Conservation (phyloP, 1,140 invertebrate genomes). For the Aphaenogaster ashmeadi region DNA sequence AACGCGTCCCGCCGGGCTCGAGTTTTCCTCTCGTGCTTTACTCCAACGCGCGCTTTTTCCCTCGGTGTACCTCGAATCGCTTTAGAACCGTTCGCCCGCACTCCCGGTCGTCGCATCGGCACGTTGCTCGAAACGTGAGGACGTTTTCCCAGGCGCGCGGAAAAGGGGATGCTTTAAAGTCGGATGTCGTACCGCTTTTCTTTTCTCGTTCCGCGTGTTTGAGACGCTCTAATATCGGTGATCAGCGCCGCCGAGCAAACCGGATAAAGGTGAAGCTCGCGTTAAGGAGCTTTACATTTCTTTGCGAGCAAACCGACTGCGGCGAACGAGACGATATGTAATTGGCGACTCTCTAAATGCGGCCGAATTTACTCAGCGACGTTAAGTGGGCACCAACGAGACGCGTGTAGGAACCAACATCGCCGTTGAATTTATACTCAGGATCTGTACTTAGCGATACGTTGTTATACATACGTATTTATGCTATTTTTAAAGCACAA, state of each 20-base stretch:
- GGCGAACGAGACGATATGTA: constrained; percentile 25
- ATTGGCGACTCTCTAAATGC: background rate
- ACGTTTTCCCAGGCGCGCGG: background rate
- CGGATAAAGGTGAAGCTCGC: background rate
- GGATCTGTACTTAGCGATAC: background rate
- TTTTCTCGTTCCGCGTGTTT: background rate
- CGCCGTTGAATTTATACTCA: background rate
- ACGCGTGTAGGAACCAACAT: background rate
- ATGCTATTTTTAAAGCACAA: background rate
- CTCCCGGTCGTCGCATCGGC: constrained; percentile 12
- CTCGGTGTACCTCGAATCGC: constrained; percentile 11
- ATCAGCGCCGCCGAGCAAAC: constrained; percentile 7
- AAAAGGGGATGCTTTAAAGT: constrained; percentile 8
- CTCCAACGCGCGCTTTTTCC: background rate
- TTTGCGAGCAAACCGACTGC: background rate
- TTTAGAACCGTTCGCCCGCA: constrained; percentile 8
- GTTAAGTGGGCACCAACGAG: background rate
- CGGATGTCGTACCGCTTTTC: background rate
- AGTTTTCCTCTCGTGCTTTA: constrained; percentile 33
- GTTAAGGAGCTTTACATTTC: constrained; percentile 27
- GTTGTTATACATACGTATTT: no score
- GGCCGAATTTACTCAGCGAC: constrained; percentile 4
- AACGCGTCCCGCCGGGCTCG: background rate
- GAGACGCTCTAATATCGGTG: background rate
- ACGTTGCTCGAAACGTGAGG: constrained; percentile 16